These are phyloP conservation scores for Blastobasis adustella DNA, from an alignment of 2,888 invertebrate genomes.

Conservation along the genomic window DNA sequence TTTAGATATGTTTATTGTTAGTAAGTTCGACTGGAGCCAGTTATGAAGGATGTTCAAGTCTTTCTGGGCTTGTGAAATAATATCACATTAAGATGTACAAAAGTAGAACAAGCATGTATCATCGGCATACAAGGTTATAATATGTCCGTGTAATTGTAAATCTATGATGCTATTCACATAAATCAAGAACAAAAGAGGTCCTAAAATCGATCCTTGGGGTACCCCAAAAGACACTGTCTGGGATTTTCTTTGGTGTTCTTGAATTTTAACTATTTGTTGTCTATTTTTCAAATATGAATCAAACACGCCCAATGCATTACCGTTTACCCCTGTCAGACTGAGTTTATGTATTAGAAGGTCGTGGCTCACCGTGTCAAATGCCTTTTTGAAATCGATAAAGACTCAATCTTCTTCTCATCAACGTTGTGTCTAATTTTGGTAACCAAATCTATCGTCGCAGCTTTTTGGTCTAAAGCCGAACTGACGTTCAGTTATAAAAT, in stretches of 20 bases:
- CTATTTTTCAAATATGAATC: background rate
- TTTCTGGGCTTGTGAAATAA: background rate
- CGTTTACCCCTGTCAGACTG: background rate
- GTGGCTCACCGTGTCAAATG: background rate
- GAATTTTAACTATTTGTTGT: background rate
- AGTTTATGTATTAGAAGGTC: background rate
- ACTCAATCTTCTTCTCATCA: background rate
- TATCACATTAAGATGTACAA: background rate
- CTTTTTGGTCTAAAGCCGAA: constrained; percentile 3
- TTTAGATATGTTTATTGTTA: background rate
- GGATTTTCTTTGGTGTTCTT: background rate
- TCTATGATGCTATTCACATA: background rate
- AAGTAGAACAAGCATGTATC: background rate
- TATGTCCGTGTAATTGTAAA: background rate
- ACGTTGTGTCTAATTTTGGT: constrained; percentile 1
- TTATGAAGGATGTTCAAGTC: background rate
- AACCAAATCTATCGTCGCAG: background rate
- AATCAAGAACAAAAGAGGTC: background rate
- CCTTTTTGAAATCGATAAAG: background rate
- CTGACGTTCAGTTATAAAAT: constrained; percentile 3
- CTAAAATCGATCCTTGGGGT: background rate
- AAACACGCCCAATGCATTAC: background rate
- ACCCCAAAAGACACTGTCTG: background rate
- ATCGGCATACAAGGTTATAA: background rate
- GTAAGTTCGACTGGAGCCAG: background rate